These are phyloP conservation scores for Polyodon spathula DNA, from an alignment of 2,113 vertebrate species.

Conservation along the genomic window DNA sequence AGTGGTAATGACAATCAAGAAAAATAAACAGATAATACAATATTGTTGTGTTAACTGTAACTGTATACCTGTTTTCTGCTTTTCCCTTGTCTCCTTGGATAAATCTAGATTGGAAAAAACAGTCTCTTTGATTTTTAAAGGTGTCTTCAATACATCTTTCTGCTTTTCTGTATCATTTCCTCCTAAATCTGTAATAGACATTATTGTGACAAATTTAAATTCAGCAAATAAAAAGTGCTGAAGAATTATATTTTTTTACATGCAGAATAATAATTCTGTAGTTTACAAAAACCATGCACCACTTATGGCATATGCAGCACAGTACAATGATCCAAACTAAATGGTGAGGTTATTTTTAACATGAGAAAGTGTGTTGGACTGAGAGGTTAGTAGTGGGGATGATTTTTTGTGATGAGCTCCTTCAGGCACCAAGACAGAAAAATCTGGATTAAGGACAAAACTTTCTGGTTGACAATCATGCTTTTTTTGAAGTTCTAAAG, in stretches of 20 bases:
- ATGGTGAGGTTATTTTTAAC: not conserved
- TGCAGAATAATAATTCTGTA: slow-evolving; percentile 1
- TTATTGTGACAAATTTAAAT: too few species aligned
- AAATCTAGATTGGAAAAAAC: not conserved
- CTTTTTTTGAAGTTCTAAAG: not conserved
- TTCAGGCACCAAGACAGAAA: not conserved
- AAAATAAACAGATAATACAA: too few species aligned
- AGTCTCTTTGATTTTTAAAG: not conserved
- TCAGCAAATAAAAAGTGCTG: too few species aligned
- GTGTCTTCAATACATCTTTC: slow-evolving; percentile 34
- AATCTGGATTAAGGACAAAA: not conserved
- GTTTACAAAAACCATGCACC: not conserved
- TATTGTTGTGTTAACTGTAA: too few species aligned
- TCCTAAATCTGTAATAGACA: slow-evolving; percentile 27
- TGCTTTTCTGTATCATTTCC: slow-evolving; percentile 8
- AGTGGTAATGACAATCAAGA: not conserved
- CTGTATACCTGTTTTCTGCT: not conserved
- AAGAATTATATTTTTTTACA: too few species aligned
- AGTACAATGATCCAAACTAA: not conserved
- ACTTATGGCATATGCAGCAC: slow-evolving; percentile 3
- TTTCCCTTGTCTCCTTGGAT: not conserved
- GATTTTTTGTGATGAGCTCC: not conserved
- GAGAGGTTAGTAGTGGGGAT: not conserved
- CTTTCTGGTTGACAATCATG: not conserved
- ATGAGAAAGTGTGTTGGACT: not conserved